Evolutionary conservation across 2,888 invertebrate genomes (phyloP).

Genomic region (Ashinkailepas kermadecensis): DNA sequence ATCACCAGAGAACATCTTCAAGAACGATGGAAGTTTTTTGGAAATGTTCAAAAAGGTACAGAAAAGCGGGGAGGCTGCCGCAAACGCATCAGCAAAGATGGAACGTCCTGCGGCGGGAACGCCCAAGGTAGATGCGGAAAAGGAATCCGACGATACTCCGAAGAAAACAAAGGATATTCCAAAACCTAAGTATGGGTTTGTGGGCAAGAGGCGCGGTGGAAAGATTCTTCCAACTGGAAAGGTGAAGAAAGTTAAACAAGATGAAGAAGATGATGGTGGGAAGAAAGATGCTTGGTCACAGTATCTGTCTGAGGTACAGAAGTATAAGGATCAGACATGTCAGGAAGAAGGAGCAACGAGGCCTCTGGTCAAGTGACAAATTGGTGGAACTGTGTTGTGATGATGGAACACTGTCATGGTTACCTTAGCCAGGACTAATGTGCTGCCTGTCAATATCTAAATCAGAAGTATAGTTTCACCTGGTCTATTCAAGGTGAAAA

Average conservation of each 20-base stretch:
- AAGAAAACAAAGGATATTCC: slow-evolving; percentile 36
- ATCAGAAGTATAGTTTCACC: background rate
- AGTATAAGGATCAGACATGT: slow-evolving; percentile 83
- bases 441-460: background rate
- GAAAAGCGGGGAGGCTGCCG: background rate
- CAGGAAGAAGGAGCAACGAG: slow-evolving; percentile 81
- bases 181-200: slow-evolving; percentile 36
- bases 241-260: slow-evolving; percentile 67
- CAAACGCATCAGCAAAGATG: background rate
- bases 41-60: slow-evolving; percentile 10
- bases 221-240: slow-evolving; percentile 79
- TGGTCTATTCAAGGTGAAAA: background rate
- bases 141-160: background rate
- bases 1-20: background rate
- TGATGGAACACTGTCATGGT: background rate
- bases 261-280: background rate
- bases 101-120: background rate
- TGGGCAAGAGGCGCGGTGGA: slow-evolving; percentile 79
- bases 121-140: background rate
- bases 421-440: background rate
- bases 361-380: slow-evolving; percentile 71
- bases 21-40: slow-evolving; percentile 10
- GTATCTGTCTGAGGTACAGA: slow-evolving; percentile 87
- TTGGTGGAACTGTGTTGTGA: background rate
- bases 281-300: slow-evolving; percentile 81